Evolutionary conservation across 2,888 invertebrate species (phyloP), one percentile per base, ranked within the genome.

Genomic region (Myathropa florea): DNA sequence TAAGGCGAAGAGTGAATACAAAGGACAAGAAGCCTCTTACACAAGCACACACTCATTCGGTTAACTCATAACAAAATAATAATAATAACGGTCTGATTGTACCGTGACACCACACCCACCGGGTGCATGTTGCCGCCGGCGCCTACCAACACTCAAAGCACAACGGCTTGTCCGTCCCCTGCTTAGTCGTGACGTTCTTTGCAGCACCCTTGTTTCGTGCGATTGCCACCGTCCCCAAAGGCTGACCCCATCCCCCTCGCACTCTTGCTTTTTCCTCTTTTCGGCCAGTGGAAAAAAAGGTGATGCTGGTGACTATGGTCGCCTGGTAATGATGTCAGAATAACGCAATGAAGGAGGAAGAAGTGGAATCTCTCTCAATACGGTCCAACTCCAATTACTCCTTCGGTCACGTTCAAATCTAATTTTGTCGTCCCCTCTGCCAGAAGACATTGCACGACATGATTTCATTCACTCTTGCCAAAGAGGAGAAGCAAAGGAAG

Each of bases 401-500:
- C 85, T 78, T 82, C 60, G 78, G 85, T 78, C 85, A 86, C 82
- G 85, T 86, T 64, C 70, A 65, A 86, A 83, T 86, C 78, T 86
- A 86, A 86, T 86, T 82, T 75, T 65, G 72, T 59, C 53, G 33
- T 59, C 60, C 12, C 23, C 24, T 21, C 6, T 14, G 26, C 12
- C 10, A 12, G 21, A 4, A 14, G 21, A 59, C 6, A 6, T 18
- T 75, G 57, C 68, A 68, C 39, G 57, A 67, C 61, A 81, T 55
- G 68, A 81, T 73, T 73, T 75, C 80, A 63, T 73, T 80, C 72
- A 55, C 23, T 14, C 6, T 10, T 30, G 39, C 3, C 21, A 55
- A 55, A 55, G 33, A 57, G n/a, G n/a, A n/a, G n/a, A 9, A 55
- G 18, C 24, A 2, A 67, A 59, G 14, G 10, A 3, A 7, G 21